Evolutionary conservation across 2,888 invertebrate genomes (phyloP).

Genomic region (Venusia cambrica): DNA sequence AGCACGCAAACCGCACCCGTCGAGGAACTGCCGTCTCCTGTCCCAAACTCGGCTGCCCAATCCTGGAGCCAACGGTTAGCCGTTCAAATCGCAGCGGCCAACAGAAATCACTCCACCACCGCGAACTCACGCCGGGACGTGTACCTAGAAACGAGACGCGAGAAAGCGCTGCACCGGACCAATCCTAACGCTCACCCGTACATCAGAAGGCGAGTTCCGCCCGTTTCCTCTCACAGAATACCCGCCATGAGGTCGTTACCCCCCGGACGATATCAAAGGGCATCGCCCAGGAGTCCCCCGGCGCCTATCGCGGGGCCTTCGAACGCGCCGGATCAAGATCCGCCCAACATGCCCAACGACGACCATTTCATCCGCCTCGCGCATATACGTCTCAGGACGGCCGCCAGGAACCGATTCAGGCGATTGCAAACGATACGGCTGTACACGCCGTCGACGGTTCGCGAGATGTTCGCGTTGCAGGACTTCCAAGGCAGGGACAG

Average conservation of each 20-base stretch:
- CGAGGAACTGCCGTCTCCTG: slow-evolving; percentile 31
- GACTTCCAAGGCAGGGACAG: slow-evolving; percentile 43
- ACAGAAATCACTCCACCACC: slow-evolving; percentile 65
- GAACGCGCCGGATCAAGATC: slow-evolving; percentile 36
- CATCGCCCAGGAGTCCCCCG: slow-evolving; percentile 34
- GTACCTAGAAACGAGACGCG: slow-evolving; percentile 60
- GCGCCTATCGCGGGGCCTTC: slow-evolving; percentile 46
- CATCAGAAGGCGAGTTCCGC: slow-evolving; percentile 56
- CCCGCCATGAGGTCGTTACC: slow-evolving; percentile 58
- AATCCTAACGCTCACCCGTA: slow-evolving; percentile 66
- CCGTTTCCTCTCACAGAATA: slow-evolving; percentile 61
- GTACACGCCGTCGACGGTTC: slow-evolving; percentile 66
- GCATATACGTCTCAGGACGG: slow-evolving; percentile 64
- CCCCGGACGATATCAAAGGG: slow-evolving; percentile 37
- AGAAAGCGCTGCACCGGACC: slow-evolving; percentile 66
- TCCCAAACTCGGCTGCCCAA: slow-evolving; percentile 36
- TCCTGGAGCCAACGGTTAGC: slow-evolving; percentile 70
- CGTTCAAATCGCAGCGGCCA: slow-evolving; percentile 71
- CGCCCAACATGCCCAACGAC: slow-evolving; percentile 45
- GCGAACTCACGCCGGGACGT: slow-evolving; percentile 63
- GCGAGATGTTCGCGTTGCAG: slow-evolving; percentile 64
- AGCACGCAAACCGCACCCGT: slow-evolving; percentile 18
- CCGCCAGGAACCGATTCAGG: slow-evolving; percentile 61
- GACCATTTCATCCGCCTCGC: slow-evolving; percentile 65
- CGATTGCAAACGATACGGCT: slow-evolving; percentile 67